Evolutionary conservation across 2,113 vertebrate species (phyloP).

Genomic region (Propithecus coquereli): DNA sequence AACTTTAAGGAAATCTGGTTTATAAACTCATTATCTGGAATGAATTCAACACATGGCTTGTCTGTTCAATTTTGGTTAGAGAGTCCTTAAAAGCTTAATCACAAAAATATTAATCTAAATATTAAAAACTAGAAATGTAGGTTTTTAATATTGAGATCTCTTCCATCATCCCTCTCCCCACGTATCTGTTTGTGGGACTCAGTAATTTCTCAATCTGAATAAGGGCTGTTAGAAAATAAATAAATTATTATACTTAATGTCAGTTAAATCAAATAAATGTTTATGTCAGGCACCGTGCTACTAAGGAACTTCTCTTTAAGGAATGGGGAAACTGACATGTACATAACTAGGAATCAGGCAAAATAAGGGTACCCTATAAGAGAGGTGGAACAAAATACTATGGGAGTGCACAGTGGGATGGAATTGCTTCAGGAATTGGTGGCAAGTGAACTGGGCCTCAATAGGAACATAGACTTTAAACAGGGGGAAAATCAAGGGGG

Average conservation of each 20-base stretch:
- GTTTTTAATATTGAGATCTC: not conserved
- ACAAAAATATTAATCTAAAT: not conserved
- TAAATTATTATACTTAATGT: not conserved
- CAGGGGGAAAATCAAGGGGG: not conserved
- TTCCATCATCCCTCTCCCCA: fast-evolving
- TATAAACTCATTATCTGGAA: not conserved
- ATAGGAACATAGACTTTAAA: not conserved
- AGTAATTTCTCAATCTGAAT: not conserved
- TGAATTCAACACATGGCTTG: not conserved
- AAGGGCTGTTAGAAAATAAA: not conserved
- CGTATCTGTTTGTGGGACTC: not conserved
- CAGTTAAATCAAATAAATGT: not conserved
- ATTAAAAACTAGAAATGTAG: not conserved
- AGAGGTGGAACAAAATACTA: not conserved
- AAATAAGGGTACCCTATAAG: not conserved
- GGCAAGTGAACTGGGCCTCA: not conserved
- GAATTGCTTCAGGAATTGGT: no score
- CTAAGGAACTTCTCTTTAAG: not conserved
- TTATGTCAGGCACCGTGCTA: not conserved
- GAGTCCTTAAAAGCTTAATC: not conserved
- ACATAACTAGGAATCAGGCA: not conserved
- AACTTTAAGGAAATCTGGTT: not conserved
- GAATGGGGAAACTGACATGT: not conserved
- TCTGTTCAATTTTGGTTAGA: not conserved
- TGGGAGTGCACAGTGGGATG: not conserved